Conservation (phyloP, 2,888 invertebrate genomes). For the Eudemis profundana region DNA sequence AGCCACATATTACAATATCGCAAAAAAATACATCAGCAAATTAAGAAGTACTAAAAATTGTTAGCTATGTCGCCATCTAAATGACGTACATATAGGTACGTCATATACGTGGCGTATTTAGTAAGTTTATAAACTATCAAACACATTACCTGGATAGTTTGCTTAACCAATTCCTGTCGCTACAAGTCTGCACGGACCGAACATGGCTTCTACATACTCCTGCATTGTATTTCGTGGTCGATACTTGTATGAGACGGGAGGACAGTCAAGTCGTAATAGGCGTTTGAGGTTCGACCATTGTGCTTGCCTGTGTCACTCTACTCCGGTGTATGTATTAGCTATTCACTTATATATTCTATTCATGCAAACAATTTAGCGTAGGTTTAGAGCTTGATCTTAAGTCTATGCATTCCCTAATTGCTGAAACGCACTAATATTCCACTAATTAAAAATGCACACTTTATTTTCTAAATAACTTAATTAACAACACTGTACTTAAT, state of each 20-base stretch:
- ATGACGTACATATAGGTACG: too few relatives aligned
- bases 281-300: slow-evolving; percentile 20
- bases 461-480: too few relatives aligned
- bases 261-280: slow-evolving; percentile 14
- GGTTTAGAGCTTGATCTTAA: neutral
- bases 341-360: slow-evolving; percentile 4
- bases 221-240: slow-evolving; percentile 4
- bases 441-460: neutral
- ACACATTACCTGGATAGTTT: neutral
- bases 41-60: too few relatives aligned
- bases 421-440: neutral
- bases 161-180: neutral
- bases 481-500: too few relatives aligned
- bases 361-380: neutral
- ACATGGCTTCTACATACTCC: slow-evolving; percentile 10
- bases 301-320: neutral
- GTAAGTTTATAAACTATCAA: neutral
- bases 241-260: slow-evolving; percentile 8
- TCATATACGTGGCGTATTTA: too few relatives aligned
- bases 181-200: slow-evolving; percentile 2
- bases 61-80: too few relatives aligned
- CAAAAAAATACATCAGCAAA: too few relatives aligned
- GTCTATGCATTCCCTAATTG: neutral
- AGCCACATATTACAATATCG: too few relatives aligned
- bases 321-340: too few relatives aligned